Conservation (phyloP, 2,113 vertebrate species). For the Vidua chalybeata region DNA sequence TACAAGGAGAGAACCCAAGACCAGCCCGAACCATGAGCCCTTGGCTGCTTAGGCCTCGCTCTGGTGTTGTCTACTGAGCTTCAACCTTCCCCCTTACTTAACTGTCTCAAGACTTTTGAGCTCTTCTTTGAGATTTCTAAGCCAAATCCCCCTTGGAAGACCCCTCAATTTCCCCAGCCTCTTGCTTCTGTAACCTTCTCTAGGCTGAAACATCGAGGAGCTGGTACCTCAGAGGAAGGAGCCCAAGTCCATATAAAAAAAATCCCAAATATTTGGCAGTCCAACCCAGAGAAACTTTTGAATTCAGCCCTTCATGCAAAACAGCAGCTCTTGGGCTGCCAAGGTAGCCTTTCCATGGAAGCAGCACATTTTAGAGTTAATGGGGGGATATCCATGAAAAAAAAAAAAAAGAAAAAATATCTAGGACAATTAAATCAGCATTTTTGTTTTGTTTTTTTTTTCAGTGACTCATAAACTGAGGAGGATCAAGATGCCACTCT, state of each 20-base stretch:
- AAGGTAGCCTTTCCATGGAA: background rate
- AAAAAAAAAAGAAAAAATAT: background rate
- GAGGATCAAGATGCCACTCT: background rate
- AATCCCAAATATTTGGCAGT: background rate
- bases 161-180: background rate
- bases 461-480: background rate
- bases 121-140: background rate
- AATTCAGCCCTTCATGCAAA: background rate
- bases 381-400: background rate
- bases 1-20: background rate
- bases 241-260: background rate
- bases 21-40: background rate
- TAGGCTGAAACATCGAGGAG: background rate
- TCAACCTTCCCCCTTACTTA: background rate
- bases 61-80: background rate
- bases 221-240: background rate
- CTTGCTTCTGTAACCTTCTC: background rate
- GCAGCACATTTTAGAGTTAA: background rate
- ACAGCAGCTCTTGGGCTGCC: background rate
- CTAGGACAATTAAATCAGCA: background rate
- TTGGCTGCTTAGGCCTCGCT: rapidly evolving
- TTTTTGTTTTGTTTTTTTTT: background rate
- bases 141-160: background rate
- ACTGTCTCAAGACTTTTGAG: background rate
- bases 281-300: background rate